phyloP scores from a whole-genome alignment of 1,140 invertebrate genomes.

The Pygmarrhopalites habei region DNA sequence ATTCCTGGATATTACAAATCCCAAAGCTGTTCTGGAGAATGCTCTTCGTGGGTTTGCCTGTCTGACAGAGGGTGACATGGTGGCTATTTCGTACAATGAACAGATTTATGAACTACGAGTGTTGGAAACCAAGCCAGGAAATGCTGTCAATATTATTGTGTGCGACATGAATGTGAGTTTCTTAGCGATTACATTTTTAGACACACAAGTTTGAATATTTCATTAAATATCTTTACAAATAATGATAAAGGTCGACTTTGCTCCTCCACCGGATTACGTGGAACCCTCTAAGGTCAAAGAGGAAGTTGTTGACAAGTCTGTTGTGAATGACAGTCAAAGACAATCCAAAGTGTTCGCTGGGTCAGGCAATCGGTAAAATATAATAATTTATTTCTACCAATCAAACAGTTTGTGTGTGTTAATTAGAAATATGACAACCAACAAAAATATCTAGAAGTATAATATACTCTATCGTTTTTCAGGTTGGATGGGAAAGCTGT shows the following conservation, averaged over 20 bases:
- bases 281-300: slow-evolving; percentile 45
- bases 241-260: slow-evolving; percentile 56
- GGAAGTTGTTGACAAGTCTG: slow-evolving; percentile 13
- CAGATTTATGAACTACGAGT: slow-evolving; percentile 56
- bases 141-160: slow-evolving; percentile 44
- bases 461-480: too few species aligned
- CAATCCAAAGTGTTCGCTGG: slow-evolving; percentile 15
- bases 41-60: slow-evolving; percentile 61
- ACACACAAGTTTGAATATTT: not conserved
- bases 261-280: slow-evolving; percentile 53
- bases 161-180: slow-evolving; percentile 53
- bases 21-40: slow-evolving; percentile 56
- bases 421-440: not conserved
- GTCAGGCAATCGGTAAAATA: slow-evolving; percentile 18
- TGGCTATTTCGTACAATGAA: slow-evolving; percentile 58
- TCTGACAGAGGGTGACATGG: slow-evolving; percentile 55
- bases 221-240: not conserved
- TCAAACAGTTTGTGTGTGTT: not conserved
- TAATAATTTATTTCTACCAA: not conserved
- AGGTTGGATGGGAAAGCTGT: slow-evolving; percentile 14
- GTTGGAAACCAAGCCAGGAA: slow-evolving; percentile 53
- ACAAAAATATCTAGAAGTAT: too few species aligned
- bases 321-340: not conserved
- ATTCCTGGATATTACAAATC: slow-evolving; percentile 60
- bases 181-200: not conserved